Evolutionary conservation across 2,113 vertebrate genomes (phyloP).

Genomic region (Geothlypis trichas): DNA sequence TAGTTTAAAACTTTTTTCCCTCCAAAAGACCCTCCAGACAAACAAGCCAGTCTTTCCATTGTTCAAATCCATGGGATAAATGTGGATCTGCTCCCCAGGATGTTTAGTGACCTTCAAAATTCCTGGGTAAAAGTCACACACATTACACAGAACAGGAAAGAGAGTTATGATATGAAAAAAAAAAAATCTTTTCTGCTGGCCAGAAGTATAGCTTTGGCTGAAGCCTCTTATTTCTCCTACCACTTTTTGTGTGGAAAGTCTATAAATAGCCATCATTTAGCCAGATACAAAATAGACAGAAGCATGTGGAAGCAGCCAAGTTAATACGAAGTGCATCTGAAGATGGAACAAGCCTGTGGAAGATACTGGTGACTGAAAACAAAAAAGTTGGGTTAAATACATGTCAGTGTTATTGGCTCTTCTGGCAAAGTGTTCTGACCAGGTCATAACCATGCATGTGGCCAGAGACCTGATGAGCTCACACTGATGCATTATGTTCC

Average conservation of each 20-base stretch:
- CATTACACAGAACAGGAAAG: background rate
- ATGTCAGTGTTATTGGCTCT: background rate
- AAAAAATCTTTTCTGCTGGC: background rate
- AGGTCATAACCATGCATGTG: rapidly evolving
- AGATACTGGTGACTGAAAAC: background rate
- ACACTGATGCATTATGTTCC: background rate
- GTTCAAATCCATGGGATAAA: background rate
- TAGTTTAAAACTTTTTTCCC: background rate
- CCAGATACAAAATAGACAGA: background rate
- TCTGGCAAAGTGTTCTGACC: background rate
- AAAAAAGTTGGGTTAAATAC: background rate
- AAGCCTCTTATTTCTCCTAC: background rate
- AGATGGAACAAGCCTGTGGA: background rate
- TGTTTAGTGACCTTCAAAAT: background rate
- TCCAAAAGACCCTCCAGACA: background rate
- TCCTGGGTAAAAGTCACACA: background rate
- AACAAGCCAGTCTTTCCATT: background rate
- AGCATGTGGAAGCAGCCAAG: background rate
- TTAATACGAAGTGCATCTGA: background rate
- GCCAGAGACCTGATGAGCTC: background rate
- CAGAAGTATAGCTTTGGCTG: background rate
- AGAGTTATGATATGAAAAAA: background rate
- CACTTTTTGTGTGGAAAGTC: background rate
- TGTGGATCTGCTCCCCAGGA: background rate
- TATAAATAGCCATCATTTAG: background rate